Conservation (phyloP, 2,888 invertebrate species). For the Noctua comes region DNA sequence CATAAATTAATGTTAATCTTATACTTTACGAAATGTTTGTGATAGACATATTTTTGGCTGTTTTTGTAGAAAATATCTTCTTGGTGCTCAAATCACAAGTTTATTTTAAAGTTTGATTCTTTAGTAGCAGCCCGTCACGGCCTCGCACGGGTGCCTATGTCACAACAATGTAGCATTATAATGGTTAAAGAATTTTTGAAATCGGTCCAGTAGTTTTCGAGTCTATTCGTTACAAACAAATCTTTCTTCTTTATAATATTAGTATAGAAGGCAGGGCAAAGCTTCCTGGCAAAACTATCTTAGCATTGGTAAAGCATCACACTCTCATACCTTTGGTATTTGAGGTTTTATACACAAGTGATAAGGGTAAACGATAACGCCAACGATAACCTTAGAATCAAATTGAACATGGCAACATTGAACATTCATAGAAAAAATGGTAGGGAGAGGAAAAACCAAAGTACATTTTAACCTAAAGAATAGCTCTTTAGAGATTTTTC, state of each 20-base stretch:
- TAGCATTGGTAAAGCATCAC: no score
- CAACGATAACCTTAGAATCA: background rate
- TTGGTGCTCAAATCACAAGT: background rate
- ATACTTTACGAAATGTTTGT: background rate
- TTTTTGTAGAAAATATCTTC: background rate
- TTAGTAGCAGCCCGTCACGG: background rate
- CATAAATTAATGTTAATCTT: background rate
- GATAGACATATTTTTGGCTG: background rate
- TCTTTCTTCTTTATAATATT: no score
- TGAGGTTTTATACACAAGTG: background rate
- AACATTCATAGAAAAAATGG: no score
- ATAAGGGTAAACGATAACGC: background rate
- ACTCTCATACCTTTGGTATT: no score
- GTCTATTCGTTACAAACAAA: no score
- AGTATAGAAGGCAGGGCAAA: background rate
- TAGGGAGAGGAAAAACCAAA: no score
- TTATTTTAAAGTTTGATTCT: background rate
- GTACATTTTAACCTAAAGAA: background rate
- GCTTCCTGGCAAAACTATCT: background rate
- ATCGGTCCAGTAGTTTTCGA: no score
- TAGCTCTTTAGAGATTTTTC: background rate
- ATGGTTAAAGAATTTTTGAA: no score
- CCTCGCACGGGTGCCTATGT: no score
- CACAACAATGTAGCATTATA: no score
- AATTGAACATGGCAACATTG: background rate